These are phyloP conservation scores for Ostrea denselamellosa DNA, from an alignment of 1,140 invertebrate genomes.

Conservation along the genomic window DNA sequence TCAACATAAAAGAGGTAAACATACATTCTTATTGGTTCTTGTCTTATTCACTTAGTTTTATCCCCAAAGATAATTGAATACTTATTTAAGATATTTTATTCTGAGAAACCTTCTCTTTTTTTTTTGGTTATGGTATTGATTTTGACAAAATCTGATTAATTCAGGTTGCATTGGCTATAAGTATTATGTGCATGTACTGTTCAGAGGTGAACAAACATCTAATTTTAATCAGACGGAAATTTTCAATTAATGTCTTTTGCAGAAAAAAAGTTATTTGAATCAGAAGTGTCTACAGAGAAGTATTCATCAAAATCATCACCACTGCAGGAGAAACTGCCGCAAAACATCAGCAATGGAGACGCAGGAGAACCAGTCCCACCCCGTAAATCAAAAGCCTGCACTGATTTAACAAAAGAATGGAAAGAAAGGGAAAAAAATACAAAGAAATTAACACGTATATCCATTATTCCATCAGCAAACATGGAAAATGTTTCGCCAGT, in stretches of 20 bases:
- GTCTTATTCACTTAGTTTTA: too few species aligned
- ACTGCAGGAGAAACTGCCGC: background rate
- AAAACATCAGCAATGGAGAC: background rate
- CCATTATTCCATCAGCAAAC: background rate
- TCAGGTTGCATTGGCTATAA: too few species aligned
- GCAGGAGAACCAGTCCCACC: conserved; percentile 26
- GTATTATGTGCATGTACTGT: too few species aligned
- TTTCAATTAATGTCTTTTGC: background rate
- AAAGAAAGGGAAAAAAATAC: background rate
- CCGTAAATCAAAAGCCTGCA: conserved; percentile 40
- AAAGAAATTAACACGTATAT: background rate
- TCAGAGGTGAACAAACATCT: too few species aligned
- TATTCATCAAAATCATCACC: background rate
- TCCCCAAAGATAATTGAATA: too few species aligned
- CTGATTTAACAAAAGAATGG: conserved; percentile 45
- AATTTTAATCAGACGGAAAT: too few species aligned
- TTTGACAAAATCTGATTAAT: too few species aligned
- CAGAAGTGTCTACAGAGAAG: background rate
- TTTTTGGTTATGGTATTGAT: too few species aligned
- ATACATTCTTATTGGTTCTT: too few species aligned
- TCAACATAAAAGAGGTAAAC: background rate
- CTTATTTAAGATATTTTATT: too few species aligned
- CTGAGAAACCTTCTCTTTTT: too few species aligned
- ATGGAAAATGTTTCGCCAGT: background rate
- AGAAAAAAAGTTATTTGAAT: background rate